Evolutionary conservation across 2,797 vertebrate species (phyloP).

Genomic region (Emys orbicularis): DNA sequence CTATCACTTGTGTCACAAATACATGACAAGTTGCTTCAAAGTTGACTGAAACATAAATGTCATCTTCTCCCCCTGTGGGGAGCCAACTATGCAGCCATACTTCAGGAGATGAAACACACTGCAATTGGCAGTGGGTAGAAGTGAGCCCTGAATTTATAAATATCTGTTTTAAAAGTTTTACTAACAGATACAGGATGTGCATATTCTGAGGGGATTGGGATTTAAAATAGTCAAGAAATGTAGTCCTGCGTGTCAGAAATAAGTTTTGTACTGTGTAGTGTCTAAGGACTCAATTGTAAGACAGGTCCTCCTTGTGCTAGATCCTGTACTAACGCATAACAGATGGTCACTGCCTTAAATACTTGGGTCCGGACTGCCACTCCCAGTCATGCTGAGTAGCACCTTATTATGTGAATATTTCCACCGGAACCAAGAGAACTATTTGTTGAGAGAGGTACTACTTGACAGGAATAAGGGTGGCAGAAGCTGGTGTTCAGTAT

Average conservation of each 20-base stretch:
- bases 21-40: slow-evolving; percentile 2
- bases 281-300: background rate
- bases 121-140: background rate
- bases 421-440: background rate
- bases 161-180: background rate
- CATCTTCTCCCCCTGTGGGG: background rate
- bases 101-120: background rate
- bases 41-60: slow-evolving; percentile 9
- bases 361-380: background rate
- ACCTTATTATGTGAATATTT: background rate
- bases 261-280: background rate
- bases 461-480: background rate
- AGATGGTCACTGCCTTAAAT: background rate
- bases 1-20: background rate
- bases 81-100: background rate
- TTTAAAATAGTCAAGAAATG: background rate
- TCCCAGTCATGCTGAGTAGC: background rate
- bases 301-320: background rate
- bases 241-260: background rate
- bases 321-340: background rate
- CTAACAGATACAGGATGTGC: background rate
- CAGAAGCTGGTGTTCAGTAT: background rate
- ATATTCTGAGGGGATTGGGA: background rate
- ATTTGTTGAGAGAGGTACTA: background rate
- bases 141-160: background rate